phyloP scores from a whole-genome alignment of 2,113 vertebrate species.

The Tachysurus fulvidraco region DNA sequence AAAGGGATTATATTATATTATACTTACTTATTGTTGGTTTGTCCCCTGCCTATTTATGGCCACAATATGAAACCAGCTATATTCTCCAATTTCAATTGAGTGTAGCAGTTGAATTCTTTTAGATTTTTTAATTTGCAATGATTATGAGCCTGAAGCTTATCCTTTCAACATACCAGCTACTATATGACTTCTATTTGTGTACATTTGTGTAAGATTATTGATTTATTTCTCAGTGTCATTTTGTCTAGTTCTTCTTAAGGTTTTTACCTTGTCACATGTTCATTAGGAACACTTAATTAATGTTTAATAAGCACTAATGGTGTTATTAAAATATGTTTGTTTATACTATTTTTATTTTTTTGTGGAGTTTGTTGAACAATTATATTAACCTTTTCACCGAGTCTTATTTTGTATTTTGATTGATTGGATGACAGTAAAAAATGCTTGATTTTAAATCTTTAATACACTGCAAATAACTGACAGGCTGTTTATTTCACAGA shows the following conservation, averaged over 20 bases:
- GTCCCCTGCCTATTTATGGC: neutral
- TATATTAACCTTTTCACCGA: neutral
- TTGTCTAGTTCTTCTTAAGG: neutral
- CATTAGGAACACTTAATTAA: neutral
- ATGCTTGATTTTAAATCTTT: neutral
- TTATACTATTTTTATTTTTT: neutral
- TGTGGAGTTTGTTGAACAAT: neutral
- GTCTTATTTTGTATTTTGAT: too few species aligned
- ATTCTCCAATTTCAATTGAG: neutral
- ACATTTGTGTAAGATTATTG: neutral
- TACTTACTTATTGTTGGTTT: neutral
- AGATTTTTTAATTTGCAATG: neutral
- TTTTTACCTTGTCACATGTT: neutral
- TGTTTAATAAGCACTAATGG: neutral
- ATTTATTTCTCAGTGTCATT: neutral
- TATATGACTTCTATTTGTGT: neutral
- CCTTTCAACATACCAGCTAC: neutral
- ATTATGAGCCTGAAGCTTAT: neutral
- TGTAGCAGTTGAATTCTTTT: neutral
- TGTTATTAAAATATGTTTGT: neutral
- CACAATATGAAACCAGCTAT: neutral
- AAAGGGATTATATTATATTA: neutral
- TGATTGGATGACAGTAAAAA: neutral
- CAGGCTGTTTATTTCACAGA: slow-evolving; percentile 70
- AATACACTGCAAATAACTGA: neutral